Evolutionary conservation across 2,113 vertebrate species (phyloP).

Genomic region (Cyprinodon tularosa): DNA sequence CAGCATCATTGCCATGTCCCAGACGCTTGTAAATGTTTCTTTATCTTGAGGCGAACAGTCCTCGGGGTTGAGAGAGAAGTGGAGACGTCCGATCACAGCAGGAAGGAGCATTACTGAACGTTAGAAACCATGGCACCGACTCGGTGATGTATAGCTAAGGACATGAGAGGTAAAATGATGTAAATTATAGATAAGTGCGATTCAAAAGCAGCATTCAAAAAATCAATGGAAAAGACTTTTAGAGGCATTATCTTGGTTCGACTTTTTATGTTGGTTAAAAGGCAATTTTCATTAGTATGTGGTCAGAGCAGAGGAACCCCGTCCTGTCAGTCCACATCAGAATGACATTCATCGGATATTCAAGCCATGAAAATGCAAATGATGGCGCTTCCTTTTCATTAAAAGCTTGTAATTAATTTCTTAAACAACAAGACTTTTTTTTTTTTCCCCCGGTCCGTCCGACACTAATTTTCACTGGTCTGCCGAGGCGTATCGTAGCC

Average conservation of each 20-base stretch:
- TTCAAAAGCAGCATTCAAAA: conserved; percentile 23
- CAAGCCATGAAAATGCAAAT: conserved; percentile 53
- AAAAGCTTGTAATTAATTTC: conserved; percentile 64
- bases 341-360: conserved; percentile 36
- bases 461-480: conserved; percentile 52
- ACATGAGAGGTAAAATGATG: conserved; percentile 13
- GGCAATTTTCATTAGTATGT: conserved; percentile 37
- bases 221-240: conserved; percentile 49
- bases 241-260: conserved; percentile 14
- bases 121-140: not conserved
- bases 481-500: conserved; percentile 36
- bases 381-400: conserved; percentile 61
- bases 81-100: conserved; percentile 11
- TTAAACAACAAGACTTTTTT: conserved; percentile 51
- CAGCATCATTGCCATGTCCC: conserved; percentile 28
- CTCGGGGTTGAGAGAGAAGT: conserved; percentile 16
- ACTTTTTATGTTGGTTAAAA: conserved; percentile 45
- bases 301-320: conserved; percentile 8
- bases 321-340: conserved; percentile 37
- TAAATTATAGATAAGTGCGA: conserved; percentile 46
- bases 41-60: conserved; percentile 19
- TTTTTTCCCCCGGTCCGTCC: conserved; percentile 7
- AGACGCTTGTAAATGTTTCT: conserved; percentile 32
- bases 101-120: conserved; percentile 5
- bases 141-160: not conserved